Evolutionary conservation across 2,797 vertebrate species (phyloP).

Genomic region (Calcarius lapponicus): DNA sequence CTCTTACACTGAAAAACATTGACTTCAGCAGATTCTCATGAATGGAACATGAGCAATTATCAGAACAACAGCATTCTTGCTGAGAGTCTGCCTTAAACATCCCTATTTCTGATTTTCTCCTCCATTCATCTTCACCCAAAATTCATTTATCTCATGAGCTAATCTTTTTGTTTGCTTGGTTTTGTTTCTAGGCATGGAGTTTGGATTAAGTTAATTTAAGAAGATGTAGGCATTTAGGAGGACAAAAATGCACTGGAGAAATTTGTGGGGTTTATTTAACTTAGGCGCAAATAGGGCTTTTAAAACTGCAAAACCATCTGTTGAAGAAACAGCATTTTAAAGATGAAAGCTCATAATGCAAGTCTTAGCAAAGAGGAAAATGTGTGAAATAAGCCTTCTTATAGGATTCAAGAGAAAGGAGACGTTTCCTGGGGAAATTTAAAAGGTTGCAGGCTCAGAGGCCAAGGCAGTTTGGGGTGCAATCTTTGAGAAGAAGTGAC

Average conservation of each 20-base stretch:
- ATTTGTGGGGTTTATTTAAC: background rate
- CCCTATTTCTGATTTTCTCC: background rate
- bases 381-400: background rate
- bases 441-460: background rate
- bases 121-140: background rate
- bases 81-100: background rate
- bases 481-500: background rate
- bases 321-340: background rate
- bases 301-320: background rate
- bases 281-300: background rate
- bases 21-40: background rate
- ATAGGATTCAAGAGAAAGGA: background rate
- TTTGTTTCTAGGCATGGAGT: background rate
- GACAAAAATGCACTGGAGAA: background rate
- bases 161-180: background rate
- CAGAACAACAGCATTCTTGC: background rate
- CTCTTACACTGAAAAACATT: background rate
- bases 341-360: background rate
- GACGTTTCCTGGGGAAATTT: background rate
- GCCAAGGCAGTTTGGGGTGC: background rate
- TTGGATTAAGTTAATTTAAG: background rate
- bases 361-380: background rate
- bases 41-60: background rate
- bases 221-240: background rate
- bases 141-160: background rate